Evolutionary conservation across 1,140 invertebrate species (phyloP).

Genomic region (Lordiphosa stackelbergi): DNA sequence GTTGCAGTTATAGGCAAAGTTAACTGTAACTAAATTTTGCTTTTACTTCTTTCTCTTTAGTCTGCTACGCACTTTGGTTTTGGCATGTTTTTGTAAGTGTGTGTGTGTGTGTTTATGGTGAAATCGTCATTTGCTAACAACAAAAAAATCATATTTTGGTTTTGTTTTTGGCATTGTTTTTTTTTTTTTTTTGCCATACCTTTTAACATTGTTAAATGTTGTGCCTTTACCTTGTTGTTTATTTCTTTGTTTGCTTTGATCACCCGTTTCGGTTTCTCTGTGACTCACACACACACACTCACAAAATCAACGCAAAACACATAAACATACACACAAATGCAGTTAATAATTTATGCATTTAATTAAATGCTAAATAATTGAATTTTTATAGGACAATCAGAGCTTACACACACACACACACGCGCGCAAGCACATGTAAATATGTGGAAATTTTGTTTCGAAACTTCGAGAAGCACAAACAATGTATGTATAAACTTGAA

Average conservation of each 20-base stretch:
- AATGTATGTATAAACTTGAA: slow-evolving; percentile 8
- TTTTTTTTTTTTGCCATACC: slow-evolving; percentile 32
- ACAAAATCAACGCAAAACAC: slow-evolving; percentile 7
- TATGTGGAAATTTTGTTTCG: slow-evolving; percentile 29
- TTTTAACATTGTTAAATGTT: slow-evolving; percentile 45
- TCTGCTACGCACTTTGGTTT: slow-evolving; percentile 18
- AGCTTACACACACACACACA: slow-evolving; percentile 18
- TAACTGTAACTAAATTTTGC: slow-evolving; percentile 18
- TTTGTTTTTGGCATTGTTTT: slow-evolving; percentile 15
- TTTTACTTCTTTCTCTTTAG: slow-evolving; percentile 5
- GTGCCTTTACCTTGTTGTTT: slow-evolving; percentile 47
- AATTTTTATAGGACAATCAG: slow-evolving; percentile 48
- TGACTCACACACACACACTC: slow-evolving; percentile 8
- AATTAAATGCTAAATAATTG: slow-evolving; percentile 69
- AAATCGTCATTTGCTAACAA: slow-evolving; percentile 45
- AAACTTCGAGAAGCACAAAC: slow-evolving; percentile 59
- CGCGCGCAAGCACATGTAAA: slow-evolving; percentile 17
- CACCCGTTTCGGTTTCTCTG: slow-evolving; percentile 37
- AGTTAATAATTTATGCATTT: slow-evolving; percentile 51
- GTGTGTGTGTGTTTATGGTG: slow-evolving; percentile 21
- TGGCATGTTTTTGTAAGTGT: slow-evolving; percentile 9
- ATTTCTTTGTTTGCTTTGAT: slow-evolving; percentile 70
- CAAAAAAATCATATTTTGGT: slow-evolving; percentile 41
- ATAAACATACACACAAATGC: slow-evolving; percentile 9
- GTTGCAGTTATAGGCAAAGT: slow-evolving; percentile 6